Evolutionary conservation across 2,797 vertebrate species (phyloP), one percentile per base, ranked within the genome.

Genomic region (Rhinella marina): DNA sequence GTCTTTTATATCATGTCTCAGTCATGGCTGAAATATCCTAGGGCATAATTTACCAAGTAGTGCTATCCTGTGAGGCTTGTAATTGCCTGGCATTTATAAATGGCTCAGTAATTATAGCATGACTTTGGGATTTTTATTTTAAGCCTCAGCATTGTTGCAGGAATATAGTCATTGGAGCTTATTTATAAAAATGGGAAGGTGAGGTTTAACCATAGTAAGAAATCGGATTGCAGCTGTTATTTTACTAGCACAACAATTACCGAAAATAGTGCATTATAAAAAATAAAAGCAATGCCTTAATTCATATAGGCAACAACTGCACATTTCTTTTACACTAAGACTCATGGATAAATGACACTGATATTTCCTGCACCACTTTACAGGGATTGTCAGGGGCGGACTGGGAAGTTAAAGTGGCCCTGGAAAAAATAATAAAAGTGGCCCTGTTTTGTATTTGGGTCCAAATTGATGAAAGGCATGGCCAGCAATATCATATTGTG

Each of bases 1-100:
- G 11, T 76, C 52, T 81, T 87, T 87, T 87, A 59, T 87, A 81
- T 80, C 86, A 64, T 82, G 57, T 87, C 86, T 82, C 57, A 82
- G 54, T 87, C 66, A 70, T 59, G 78, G 32, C n/a, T 57, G 64
- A 81, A 41, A 59, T 87, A 70, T 73, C 66, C 85, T 73, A 59
- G 78, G 78, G 64, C 78, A 81, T 80, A 64, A 85, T 85, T 85
- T 85, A 64, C 73, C 84, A 64, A 77, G 84, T 57, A 27, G 73
- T 27, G 73, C 59, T 77, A 48, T 21, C 29, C 52, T 54, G 57
- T 64, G 59, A 77, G 59, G 16, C 50, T 14, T 52, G 84, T 85
- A 77, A 85, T 85, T 85, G 72, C 75, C 54, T 85, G 72, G 57
- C 48, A 77, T 48, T 85, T 78, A 62, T 59, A 29, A 54, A 77